Base-by-base conservation (phyloP, 2,888 invertebrate genomes). In the Macropis europaea region DNA sequence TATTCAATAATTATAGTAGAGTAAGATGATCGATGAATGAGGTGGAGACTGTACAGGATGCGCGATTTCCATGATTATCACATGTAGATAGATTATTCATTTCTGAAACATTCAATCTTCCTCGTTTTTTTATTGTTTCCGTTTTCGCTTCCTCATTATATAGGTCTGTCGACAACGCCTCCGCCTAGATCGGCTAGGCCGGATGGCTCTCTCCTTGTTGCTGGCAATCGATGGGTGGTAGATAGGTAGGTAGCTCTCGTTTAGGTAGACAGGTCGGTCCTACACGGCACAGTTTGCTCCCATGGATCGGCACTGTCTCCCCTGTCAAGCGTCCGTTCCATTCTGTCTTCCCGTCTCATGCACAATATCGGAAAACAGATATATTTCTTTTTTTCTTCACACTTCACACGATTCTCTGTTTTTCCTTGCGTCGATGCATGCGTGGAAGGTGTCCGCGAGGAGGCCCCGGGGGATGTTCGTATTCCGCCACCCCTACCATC, bases 11-110 rank as follows among this genome's bases (percentile, higher is more conserved):
- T 92, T 91, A 91, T 91, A 91, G 90, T 91, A 90, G 91, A 90
- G 87, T 91, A 91, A 56, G 92, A 92, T 92, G 92, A 92, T 92
- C 92, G 92, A 92, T 92, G 92, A 93, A 93, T 93, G 93, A 93
- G 92, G 92, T 90, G 92, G 92, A 92, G 92, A 87, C 91, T 91
- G 89, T 90, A 90, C 91, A 92, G 92, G 92, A 93, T 92, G 92
- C 89, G 88, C 90, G 88, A 90, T 89, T 86, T 89, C 85, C 89
- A 89, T 90, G 89, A 90, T 90, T 93, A 93, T 93, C 93, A 93
- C 93, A 93, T 93, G 92, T 92, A 92, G 79, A 92, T 93, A 93
- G 92, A 93, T 92, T 93, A 92, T 92, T 92, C 91, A 91, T 91
- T 92, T 92, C 91, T 82, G 76, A 77, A 75, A 77, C 78, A 78